Evolutionary conservation across 2,888 invertebrate species (phyloP).

Genomic region (Aspidapion aeneum): DNA sequence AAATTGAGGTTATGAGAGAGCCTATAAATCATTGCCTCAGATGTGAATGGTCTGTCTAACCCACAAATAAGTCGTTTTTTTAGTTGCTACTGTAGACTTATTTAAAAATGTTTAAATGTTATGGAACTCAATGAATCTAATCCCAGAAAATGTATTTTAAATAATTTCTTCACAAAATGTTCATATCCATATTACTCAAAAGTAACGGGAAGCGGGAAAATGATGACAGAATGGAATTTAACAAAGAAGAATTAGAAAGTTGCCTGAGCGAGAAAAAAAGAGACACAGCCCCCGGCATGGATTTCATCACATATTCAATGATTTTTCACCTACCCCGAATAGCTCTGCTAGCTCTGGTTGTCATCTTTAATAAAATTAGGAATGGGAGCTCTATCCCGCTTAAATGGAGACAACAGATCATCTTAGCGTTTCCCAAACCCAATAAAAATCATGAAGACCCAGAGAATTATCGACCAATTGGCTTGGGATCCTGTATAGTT

Average conservation of each 20-base stretch:
- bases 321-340: constrained; percentile 4
- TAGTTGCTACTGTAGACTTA: too few relatives aligned
- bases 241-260: neutral
- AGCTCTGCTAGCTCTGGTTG: neutral
- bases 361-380: neutral
- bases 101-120: too few relatives aligned
- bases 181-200: too few relatives aligned
- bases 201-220: too few relatives aligned
- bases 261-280: neutral
- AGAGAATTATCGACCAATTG: neutral
- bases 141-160: too few relatives aligned
- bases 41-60: too few relatives aligned
- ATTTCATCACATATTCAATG: constrained; percentile 8
- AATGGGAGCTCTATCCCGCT: neutral
- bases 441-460: constrained; percentile 3
- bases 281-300: constrained; percentile 11
- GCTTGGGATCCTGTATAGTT: neutral
- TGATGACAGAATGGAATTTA: neutral
- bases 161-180: too few relatives aligned
- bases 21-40: too few relatives aligned
- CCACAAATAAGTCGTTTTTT: too few relatives aligned
- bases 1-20: too few relatives aligned
- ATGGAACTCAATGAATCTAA: too few relatives aligned
- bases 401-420: constrained; percentile 3
- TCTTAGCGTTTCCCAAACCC: constrained; percentile 5